phyloP scores from a whole-genome alignment of 2,797 vertebrate species.

The Tarsius wallacei region DNA sequence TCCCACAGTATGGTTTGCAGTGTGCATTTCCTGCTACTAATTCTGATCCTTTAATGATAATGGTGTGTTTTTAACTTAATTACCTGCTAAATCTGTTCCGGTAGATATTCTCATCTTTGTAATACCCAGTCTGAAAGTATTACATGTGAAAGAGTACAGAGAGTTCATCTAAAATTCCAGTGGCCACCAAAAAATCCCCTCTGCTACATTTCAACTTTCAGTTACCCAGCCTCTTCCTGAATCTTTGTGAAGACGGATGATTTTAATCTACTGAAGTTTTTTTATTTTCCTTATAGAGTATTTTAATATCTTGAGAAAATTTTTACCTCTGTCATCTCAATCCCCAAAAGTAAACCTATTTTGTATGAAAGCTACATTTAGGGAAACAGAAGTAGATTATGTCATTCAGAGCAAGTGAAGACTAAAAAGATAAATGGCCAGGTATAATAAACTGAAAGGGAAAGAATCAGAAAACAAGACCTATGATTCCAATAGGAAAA shows the following conservation, averaged over 20 bases:
- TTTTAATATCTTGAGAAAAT: slow-evolving; percentile 34
- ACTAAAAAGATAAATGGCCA: not conserved
- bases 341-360: not conserved
- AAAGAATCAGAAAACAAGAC: not conserved
- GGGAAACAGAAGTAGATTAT: not conserved
- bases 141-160: not conserved
- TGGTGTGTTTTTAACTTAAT: not conserved
- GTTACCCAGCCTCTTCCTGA: not conserved
- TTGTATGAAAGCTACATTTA: not conserved
- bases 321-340: not conserved
- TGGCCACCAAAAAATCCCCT: not conserved
- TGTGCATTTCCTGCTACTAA: not conserved
- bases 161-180: not conserved
- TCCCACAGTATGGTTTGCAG: not conserved
- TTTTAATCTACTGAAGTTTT: not conserved
- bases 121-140: not conserved
- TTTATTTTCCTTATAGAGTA: not conserved
- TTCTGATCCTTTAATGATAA: slow-evolving; percentile 29
- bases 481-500: not conserved
- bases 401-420: not conserved
- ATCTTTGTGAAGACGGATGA: not conserved
- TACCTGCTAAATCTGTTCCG: not conserved
- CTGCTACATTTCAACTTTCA: not conserved
- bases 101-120: not conserved
- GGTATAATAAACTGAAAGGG: not conserved